Conservation (phyloP, 2,113 vertebrate species). For the Cyprinus carpio region DNA sequence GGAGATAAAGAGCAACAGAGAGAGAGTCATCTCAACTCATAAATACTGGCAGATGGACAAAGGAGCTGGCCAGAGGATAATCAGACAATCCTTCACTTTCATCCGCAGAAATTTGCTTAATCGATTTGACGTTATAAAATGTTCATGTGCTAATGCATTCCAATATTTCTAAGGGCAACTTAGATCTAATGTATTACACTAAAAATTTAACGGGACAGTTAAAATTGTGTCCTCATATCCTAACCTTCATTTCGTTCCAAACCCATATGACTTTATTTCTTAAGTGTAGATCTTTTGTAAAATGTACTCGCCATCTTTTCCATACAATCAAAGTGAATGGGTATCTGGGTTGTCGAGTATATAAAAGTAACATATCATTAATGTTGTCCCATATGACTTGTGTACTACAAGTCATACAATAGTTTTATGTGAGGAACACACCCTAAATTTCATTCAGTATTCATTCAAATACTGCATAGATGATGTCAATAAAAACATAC, state of each 20-base stretch:
- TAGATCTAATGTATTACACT: neutral
- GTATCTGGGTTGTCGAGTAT: neutral
- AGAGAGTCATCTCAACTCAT: conserved; percentile 10
- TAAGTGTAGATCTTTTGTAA: neutral
- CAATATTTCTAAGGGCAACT: neutral
- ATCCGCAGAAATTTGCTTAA: conserved; percentile 1
- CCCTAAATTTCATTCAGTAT: neutral
- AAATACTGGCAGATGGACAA: conserved; percentile 33
- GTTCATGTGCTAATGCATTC: neutral
- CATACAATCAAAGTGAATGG: neutral
- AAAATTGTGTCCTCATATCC: neutral
- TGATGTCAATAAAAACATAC: neutral
- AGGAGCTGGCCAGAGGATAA: neutral
- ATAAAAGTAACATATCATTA: neutral
- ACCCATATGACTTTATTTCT: neutral
- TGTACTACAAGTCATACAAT: neutral
- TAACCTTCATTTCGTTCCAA: neutral
- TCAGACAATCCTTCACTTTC: neutral
- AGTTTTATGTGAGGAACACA: neutral
- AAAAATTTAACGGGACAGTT: neutral
- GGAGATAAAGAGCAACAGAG: conserved; percentile 3
- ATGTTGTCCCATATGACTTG: neutral
- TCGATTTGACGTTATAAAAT: neutral
- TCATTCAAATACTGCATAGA: neutral
- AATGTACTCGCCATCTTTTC: neutral